Evolutionary conservation across 2,888 invertebrate genomes (phyloP), one percentile per base, ranked within the genome.

Genomic region (Tetramorium bicarinatum): DNA sequence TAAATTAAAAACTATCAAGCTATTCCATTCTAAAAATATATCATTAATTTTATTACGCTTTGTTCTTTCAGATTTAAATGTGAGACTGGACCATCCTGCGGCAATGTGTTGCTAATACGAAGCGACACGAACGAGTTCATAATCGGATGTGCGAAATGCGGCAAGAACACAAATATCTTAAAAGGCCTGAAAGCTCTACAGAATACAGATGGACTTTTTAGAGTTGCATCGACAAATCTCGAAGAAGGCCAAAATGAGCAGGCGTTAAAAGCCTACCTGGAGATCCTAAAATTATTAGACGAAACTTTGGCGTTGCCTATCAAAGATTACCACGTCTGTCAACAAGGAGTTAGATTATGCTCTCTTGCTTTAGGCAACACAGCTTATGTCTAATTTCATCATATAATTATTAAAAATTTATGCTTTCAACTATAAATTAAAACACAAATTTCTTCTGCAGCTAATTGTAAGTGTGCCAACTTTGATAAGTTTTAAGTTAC

Each of bases 121-220:
- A 95, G 96, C 21, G 96, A 97, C 86, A 96, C 96, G 82, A 96
- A 96, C 81, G 96, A 97, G 79, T 97, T 97, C 90, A 96, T 97
- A 96, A 95, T 97, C 54, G 95, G 96, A 87, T 97, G 97, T 88
- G 95, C 96, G 0, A 95, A 96, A 21, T 97, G 97, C 90, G 96
- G 96, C 13, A 96, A 97, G 89, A 95, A 95, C 91, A 97, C 97
- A 1, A 97, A 97, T 92, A 97, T 98, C 75, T 95, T 97, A 47
- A 97, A 97, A 91, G 97, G 97, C 7, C 94, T 98, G 13, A 97
- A 97, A 95, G 96, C 96, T 38, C 95, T 97, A 91, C 97, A 97
- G 96, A 97, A 97, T 89, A 97, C 97, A 0, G 97, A 97, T 92
- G 95, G 96, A 92, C 95, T 97, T 93, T 97, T 96, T 89, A 96